Evolutionary conservation across 2,113 vertebrate genomes (phyloP).

Genomic region (Crotalus viridis): DNA sequence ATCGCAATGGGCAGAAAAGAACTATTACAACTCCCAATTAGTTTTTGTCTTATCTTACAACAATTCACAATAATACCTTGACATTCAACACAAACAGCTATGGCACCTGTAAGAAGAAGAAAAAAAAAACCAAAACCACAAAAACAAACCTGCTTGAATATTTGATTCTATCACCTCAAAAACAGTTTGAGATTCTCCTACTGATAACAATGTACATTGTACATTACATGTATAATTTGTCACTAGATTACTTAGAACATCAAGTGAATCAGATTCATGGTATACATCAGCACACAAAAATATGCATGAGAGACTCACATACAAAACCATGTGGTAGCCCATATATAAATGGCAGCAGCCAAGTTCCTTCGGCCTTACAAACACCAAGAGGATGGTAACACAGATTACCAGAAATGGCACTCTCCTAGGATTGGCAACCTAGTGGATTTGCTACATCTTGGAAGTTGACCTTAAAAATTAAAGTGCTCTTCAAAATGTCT

Average conservation of each 20-base stretch:
- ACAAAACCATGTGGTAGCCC: slow-evolving; percentile 48
- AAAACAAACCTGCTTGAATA: slow-evolving; percentile 13
- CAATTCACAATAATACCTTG: slow-evolving; percentile 18
- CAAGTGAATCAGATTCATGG: slow-evolving; percentile 12
- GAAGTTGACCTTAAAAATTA: slow-evolving; percentile 60
- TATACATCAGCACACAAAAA: slow-evolving; percentile 43
- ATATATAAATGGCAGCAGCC: slow-evolving; percentile 18
- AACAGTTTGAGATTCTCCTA: slow-evolving; percentile 30
- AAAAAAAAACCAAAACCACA: neutral
- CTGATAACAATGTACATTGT: slow-evolving; percentile 26
- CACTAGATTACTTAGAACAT: slow-evolving; percentile 37
- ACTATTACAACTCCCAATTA: neutral
- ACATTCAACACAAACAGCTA: slow-evolving; percentile 11
- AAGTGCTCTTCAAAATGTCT: slow-evolving; percentile 64
- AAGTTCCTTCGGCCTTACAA: slow-evolving; percentile 40
- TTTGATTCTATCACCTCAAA: slow-evolving; percentile 31
- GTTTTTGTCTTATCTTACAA: slow-evolving; percentile 49
- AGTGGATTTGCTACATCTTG: slow-evolving; percentile 59
- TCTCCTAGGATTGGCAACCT: slow-evolving; percentile 61
- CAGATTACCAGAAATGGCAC: slow-evolving; percentile 12
- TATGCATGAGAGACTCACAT: slow-evolving; percentile 32
- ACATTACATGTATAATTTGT: slow-evolving; percentile 34
- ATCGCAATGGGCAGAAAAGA: neutral
- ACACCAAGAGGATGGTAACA: slow-evolving; percentile 42
- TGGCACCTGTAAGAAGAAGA: slow-evolving; percentile 50